Evolutionary conservation across 2,113 vertebrate species (phyloP).

Genomic region (Miniopterus natalensis): DNA sequence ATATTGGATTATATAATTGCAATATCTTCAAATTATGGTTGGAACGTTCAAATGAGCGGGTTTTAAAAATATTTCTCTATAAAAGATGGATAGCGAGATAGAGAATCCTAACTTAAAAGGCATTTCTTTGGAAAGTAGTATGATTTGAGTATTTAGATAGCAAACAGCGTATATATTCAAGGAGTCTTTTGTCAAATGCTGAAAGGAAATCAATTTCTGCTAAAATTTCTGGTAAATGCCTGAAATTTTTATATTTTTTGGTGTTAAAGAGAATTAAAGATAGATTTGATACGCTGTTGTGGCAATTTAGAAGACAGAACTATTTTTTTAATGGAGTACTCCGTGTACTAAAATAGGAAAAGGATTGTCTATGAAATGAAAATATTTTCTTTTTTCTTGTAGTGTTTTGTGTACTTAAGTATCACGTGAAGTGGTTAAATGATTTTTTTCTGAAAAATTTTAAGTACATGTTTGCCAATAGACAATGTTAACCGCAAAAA

Average conservation of each 20-base stretch:
- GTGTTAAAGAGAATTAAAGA: neutral
- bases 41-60: neutral
- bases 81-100: neutral
- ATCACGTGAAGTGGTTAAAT: slow-evolving; percentile 3
- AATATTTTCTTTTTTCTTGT: slow-evolving; percentile 31
- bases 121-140: slow-evolving; percentile 2
- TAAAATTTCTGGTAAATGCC: neutral
- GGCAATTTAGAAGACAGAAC: slow-evolving; percentile 33
- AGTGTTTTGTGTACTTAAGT: neutral
- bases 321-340: slow-evolving; percentile 9
- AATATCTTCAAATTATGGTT: slow-evolving; percentile 12
- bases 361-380: neutral
- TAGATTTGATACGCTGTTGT: neutral
- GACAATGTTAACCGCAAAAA: neutral
- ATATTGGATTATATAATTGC: neutral
- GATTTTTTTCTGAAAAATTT: slow-evolving; percentile 40
- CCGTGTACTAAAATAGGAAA: neutral
- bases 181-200: neutral
- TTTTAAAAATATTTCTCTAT: slow-evolving; percentile 17
- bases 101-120: slow-evolving; percentile 27
- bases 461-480: neutral
- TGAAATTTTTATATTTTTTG: slow-evolving; percentile 35
- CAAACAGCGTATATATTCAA: slow-evolving; percentile 11
- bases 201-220: neutral
- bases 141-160: slow-evolving; percentile 21